Evolutionary conservation across 1,140 invertebrate species (phyloP), one percentile per base, ranked within the genome.

Genomic region (Ectropis grisescens): DNA sequence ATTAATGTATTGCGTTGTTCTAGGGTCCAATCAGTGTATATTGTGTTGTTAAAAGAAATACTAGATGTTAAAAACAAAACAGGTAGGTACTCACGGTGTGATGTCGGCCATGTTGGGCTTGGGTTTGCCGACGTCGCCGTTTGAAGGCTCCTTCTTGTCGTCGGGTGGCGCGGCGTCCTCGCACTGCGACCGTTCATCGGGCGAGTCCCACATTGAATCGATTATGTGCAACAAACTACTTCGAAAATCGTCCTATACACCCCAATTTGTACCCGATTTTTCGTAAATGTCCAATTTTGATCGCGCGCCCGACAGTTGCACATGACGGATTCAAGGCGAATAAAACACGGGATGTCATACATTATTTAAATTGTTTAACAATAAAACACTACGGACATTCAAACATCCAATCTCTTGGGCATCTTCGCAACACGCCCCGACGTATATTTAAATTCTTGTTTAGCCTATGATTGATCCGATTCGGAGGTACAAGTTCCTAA

Each of bases 191-290:
- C 64, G 60, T 78, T 82, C 82, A 78, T 81, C 80, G 74, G 80
- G 75, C 76, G 82, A 83, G 75, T 83, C 82, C 82, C 82, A 83
- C 82, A 83, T 74, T 83, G 82, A 83, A 84, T 84, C 82, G 78
- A 84, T 84, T 82, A 84, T 84, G 80, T 84, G 82, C 82, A 84
- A 84, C 78, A 84, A 70, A 67, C 82, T 83, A 82, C 82, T 82
- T 62, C 82, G 76, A 67, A 83, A 83, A 52, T 83, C 82, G 66
- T 82, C 82, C 79, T 82, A 80, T 45, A 47, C 57, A 64, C 42
- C 45, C 62, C 67, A 64, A 70, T 70, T 49, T 28, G 34, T 47
- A 11, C 31, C 26, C 44, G 50, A 41, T 69, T 62, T 51, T 11
- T 11, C 37, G 42, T 39, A 41, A 58, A 47, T 53, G 49, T 55